Base-by-base conservation (phyloP, 2,888 invertebrate species). In the Odontothrips loti region DNA sequence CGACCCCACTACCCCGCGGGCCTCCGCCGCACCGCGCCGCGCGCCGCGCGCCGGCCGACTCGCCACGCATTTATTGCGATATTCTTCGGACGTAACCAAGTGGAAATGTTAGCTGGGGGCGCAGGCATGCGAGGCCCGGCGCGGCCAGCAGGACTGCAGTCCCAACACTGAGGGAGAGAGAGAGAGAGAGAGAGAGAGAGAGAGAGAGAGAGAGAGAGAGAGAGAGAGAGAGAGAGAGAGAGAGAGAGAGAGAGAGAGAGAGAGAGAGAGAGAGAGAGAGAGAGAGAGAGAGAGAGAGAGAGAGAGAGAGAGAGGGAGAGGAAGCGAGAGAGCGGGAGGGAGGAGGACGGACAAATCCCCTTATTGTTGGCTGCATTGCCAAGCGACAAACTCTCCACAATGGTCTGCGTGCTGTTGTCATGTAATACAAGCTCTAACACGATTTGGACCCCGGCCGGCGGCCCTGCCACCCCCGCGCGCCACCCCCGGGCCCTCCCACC, bases 11-110 rank as follows among this genome's bases (percentile, higher is more conserved):
- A 17, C 58, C 11, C 58, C 0, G 58, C 58, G 58, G 20, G 58
- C 58, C 20, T 58, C 58, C 51, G 51, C 58, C 58, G 17, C 58
- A 6, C 20, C 20, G 15, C 58, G 58, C 58, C 58, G 58, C 17
- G 9, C 58, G 58, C 58, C 58, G 34, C 23, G 23, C 68, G 23
- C n/a, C 68, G 68, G n/a, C 68, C 68, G 68, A n/a, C 27, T 27
- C 68, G 27, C 68, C 68, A n/a, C 68, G 68, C 68, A 23, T 75
- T 80, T 80, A 80, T 80, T 68, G 63, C 80, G 80, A 80, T 68
- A 80, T 80, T 80, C 80, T 80, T 63, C 47, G 47, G 47, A 68
- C 47, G 58, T 80, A 80, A 80, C 80, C 80, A 80, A 80, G 63
- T 75, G 80, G 63, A 80, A 80, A 63, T 68, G 80, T 80, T 75